A percentile compares a stretch with the other conserved stretches of the same genome.
Evolutionary conservation across 2,888 invertebrate species (phyloP).

Genomic region (Deroplatys truncata): DNA sequence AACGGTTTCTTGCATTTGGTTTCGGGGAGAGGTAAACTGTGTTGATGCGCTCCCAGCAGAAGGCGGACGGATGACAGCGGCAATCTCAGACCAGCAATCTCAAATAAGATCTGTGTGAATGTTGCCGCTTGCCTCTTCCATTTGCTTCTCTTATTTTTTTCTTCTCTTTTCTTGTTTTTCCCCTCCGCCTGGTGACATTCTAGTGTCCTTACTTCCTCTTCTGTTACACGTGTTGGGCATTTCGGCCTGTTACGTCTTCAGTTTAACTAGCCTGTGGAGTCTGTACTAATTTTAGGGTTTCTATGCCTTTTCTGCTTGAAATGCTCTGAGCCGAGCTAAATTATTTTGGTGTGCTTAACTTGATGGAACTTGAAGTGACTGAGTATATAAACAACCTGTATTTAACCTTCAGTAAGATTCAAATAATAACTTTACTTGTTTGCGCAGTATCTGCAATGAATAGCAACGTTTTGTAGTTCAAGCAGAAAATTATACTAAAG

Average conservation of each 20-base stretch:
- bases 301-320: too few relatives aligned
- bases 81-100: background rate
- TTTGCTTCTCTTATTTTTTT: background rate
- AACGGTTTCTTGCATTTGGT: background rate
- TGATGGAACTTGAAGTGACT: too few relatives aligned
- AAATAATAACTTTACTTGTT: too few relatives aligned
- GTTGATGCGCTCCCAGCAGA: background rate
- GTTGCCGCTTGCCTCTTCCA: background rate
- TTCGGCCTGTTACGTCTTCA: background rate
- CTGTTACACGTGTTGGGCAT: background rate
- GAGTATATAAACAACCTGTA: too few relatives aligned
- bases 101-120: background rate
- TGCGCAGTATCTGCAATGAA: too few relatives aligned
- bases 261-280: background rate
- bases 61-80: background rate
- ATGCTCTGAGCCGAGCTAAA: too few relatives aligned
- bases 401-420: too few relatives aligned
- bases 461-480: too few relatives aligned
- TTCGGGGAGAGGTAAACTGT: background rate
- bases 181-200: background rate
- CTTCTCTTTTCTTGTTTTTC: background rate
- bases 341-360: too few relatives aligned
- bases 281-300: too few relatives aligned
- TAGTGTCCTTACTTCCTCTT: background rate
- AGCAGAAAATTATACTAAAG: too few relatives aligned